These are phyloP conservation scores for Dinocampus coccinellae DNA, from an alignment of 2,888 invertebrate species.

Conservation along the genomic window DNA sequence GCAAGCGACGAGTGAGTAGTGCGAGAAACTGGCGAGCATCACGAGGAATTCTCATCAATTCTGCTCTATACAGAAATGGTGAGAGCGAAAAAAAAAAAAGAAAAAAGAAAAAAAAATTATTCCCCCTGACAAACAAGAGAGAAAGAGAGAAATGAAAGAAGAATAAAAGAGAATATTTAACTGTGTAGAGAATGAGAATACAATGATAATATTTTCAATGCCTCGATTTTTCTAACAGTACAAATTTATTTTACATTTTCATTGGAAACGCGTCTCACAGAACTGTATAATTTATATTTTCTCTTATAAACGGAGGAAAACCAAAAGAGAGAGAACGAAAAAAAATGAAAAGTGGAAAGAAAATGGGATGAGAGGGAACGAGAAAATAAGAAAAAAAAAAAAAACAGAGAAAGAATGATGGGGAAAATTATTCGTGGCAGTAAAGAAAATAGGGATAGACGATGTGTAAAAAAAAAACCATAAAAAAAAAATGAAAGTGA, in stretches of 20 bases:
- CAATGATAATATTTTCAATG: slow-evolving; percentile 10
- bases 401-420: too few relatives aligned
- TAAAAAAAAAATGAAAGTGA: too few relatives aligned
- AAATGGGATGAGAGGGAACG: too few relatives aligned
- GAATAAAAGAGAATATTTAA: slow-evolving; percentile 2
- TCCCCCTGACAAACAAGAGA: too few relatives aligned
- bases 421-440: too few relatives aligned
- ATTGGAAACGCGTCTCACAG: not conserved
- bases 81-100: slow-evolving; percentile 24
- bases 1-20: not conserved
- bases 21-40: not conserved
- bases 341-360: too few relatives aligned
- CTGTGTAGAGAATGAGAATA: slow-evolving; percentile 17
- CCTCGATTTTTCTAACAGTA: not conserved
- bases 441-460: too few relatives aligned
- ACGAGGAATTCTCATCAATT: slow-evolving; percentile 4
- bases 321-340: too few relatives aligned
- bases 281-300: too few relatives aligned
- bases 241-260: not conserved
- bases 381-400: too few relatives aligned
- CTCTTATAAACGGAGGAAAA: too few relatives aligned
- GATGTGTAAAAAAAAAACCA: too few relatives aligned
- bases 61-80: not conserved
- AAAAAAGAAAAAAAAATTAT: not conserved
- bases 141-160: slow-evolving; percentile 9